A percentile compares a stretch with the other conserved stretches of the same genome.
Conservation (phyloP, 2,797 vertebrate species). For the Sebastes dallii region DNA sequence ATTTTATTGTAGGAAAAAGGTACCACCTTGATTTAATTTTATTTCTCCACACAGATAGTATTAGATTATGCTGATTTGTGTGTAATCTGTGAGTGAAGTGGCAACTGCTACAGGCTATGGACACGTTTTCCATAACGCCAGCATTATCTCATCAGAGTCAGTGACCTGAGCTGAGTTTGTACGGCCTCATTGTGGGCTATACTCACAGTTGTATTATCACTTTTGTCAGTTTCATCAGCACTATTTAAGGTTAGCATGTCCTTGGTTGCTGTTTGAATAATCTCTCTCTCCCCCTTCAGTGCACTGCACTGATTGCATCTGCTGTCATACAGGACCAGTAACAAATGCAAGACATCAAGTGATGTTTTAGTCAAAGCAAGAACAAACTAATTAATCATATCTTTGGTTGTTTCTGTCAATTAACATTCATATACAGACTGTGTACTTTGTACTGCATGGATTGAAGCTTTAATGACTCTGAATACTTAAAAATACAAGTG, state of each 20-base stretch:
- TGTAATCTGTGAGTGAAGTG: not conserved
- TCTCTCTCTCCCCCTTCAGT: conserved; percentile 64
- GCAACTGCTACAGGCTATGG: not conserved
- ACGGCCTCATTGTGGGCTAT: conserved; percentile 7
- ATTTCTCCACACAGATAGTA: not conserved
- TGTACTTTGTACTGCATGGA: not conserved
- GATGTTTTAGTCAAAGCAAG: conserved; percentile 65
- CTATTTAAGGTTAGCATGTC: conserved; percentile 77
- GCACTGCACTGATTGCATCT: conserved; percentile 70
- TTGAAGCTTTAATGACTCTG: not conserved
- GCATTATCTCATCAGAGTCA: conserved; percentile 32
- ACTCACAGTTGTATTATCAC: conserved; percentile 61
- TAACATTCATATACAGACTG: not conserved
- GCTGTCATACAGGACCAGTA: conserved; percentile 64
- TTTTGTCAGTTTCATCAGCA: conserved; percentile 77
- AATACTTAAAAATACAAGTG: not conserved
- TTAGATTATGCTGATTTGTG: not conserved
- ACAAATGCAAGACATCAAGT: conserved; percentile 65
- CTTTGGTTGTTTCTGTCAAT: conserved; percentile 42
- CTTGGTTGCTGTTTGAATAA: conserved; percentile 81
- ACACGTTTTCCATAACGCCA: conserved; percentile 23
- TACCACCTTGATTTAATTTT: not conserved
- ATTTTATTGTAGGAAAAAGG: not conserved
- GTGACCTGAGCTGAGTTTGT: conserved; percentile 43
- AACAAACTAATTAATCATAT: conserved; percentile 25